Conservation (phyloP, 2,113 vertebrate genomes). For the Theropithecus gelada region DNA sequence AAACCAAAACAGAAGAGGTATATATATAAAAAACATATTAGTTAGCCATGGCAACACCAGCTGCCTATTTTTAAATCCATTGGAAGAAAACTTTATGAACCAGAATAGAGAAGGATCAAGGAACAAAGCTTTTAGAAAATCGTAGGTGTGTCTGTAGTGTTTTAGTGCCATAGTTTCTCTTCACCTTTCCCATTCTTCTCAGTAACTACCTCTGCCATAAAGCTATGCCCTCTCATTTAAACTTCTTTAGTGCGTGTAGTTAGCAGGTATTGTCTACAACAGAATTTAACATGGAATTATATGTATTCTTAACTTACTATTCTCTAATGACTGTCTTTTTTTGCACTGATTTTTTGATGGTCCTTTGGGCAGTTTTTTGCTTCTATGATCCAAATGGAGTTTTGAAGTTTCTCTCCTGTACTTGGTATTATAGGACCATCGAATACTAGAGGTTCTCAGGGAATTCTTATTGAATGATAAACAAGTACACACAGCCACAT, state of each 20-base stretch:
- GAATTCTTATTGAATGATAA: not conserved
- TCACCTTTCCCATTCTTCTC: not conserved
- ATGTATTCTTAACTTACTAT: not conserved
- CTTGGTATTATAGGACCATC: not conserved
- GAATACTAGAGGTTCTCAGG: not conserved
- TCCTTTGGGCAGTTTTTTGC: not conserved
- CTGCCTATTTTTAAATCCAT: not conserved
- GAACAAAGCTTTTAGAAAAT: not conserved
- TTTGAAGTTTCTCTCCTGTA: not conserved
- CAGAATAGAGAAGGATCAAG: not conserved
- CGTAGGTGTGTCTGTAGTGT: not conserved
- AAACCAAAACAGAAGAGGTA: slow-evolving; percentile 88
- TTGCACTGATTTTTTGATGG: not conserved
- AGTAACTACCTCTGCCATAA: not conserved
- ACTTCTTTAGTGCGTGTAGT: not conserved
- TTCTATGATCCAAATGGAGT: not conserved
- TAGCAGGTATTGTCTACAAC: not conserved
- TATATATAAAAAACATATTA: slow-evolving; percentile 6
- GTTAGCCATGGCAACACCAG: not conserved
- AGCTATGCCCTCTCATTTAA: not conserved
- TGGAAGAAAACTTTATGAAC: not conserved
- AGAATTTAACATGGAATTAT: not conserved
- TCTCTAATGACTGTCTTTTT: not conserved
- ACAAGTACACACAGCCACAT: not conserved
- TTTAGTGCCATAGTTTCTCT: not conserved